These are phyloP conservation scores for Etia nguti DNA, from an alignment of 2,113 vertebrate species.

Conservation along the genomic window DNA sequence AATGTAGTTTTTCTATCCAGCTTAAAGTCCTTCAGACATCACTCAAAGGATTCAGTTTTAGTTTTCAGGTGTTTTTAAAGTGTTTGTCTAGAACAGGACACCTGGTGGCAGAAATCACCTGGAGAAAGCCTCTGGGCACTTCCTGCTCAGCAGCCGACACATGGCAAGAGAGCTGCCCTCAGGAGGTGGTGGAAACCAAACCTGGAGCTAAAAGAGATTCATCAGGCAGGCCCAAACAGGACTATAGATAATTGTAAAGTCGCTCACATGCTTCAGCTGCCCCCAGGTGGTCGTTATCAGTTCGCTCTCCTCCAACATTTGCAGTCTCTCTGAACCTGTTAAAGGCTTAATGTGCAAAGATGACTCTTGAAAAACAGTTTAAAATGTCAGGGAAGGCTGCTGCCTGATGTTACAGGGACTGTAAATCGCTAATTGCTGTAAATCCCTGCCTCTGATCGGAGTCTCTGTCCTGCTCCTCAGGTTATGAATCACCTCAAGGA, in stretches of 20 bases:
- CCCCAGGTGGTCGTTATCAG: neutral
- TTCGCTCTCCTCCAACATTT: neutral
- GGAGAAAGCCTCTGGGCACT: neutral
- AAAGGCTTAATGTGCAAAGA: neutral
- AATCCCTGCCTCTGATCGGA: neutral
- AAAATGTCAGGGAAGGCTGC: neutral
- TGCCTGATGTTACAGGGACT: neutral
- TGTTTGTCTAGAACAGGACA: neutral
- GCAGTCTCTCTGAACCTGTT: neutral
- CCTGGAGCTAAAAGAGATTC: accelerated
- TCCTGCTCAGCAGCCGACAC: neutral
- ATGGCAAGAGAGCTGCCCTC: neutral
- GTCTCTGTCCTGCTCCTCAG: slow-evolving; percentile 8
- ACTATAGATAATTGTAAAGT: neutral
- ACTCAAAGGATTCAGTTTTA: neutral
- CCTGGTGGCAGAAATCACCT: neutral
- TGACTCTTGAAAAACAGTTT: neutral
- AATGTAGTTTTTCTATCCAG: neutral
- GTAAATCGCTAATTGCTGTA: neutral
- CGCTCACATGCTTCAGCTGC: neutral
- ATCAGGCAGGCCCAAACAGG: neutral
- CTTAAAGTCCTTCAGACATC: neutral
- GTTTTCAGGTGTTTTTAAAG: neutral
- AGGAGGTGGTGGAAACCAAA: neutral
- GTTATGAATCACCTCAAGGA: slow-evolving; percentile 64